Conservation (phyloP, 2,797 vertebrate species). For the Pseudochaenichthys georgianus region DNA sequence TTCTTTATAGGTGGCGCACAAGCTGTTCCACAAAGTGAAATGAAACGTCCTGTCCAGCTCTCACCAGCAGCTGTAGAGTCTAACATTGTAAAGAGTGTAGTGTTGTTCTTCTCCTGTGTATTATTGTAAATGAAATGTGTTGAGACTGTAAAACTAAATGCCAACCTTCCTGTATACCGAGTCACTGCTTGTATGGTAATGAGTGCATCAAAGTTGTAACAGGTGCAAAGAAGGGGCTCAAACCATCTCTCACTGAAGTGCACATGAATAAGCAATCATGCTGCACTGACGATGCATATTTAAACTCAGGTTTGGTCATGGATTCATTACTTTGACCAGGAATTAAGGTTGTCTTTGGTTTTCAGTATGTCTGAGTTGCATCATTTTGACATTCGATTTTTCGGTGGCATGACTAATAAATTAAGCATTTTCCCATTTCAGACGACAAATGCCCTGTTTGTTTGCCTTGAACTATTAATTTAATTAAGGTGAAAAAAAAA, state of each 20-base stretch:
- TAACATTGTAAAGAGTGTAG: conserved; percentile 39
- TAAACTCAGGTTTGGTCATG: conserved; percentile 54
- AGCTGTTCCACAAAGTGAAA: conserved; percentile 81
- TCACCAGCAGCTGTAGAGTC: conserved; percentile 43
- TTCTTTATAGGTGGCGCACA: conserved; percentile 77
- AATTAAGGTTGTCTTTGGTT: conserved; percentile 62
- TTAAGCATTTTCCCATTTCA: not conserved
- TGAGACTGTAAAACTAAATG: conserved; percentile 1
- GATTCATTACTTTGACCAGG: conserved; percentile 9
- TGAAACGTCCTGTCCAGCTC: conserved; percentile 48
- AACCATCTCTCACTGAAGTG: conserved; percentile 4
- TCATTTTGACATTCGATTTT: not conserved
- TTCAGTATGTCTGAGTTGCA: conserved; percentile 12
- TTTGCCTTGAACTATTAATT: too few relatives aligned
- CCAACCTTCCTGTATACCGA: conserved; percentile 7
- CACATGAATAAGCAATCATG: conserved; percentile 19
- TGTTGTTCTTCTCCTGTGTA: conserved; percentile 27
- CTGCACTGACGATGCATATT: conserved; percentile 20
- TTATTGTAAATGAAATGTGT: conserved; percentile 53
- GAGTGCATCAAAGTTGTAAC: not conserved
- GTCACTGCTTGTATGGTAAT: conserved; percentile 11
- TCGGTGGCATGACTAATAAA: too few relatives aligned
- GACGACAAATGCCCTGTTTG: too few relatives aligned
- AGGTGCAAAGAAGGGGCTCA: not conserved
- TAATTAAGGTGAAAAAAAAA: too few relatives aligned